Percentiles rank a stretch among this genome's conserved stretches.
Conservation (phyloP, 2,888 invertebrate species). For the Ernsta delagoae region DNA sequence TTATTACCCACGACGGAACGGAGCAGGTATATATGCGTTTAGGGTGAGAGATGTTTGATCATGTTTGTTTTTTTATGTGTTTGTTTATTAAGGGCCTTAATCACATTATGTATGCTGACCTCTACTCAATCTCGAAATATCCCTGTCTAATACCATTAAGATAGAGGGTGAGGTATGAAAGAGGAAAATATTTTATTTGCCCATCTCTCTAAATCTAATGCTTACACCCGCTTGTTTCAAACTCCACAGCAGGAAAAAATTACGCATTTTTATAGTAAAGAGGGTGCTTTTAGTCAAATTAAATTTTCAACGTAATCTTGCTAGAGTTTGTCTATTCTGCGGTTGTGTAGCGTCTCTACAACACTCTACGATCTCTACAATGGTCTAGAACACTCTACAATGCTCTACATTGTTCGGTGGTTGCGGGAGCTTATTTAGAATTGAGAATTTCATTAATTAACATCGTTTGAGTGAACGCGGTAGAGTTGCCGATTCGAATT, state of each 20-base stretch:
- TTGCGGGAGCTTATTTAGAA: conserved; percentile 10
- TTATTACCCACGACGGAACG: too few species aligned
- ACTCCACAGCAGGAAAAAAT: conserved; percentile 23
- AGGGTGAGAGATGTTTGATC: too few species aligned
- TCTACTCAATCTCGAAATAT: neutral
- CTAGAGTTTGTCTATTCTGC: conserved; percentile 26
- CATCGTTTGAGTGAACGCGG: conserved; percentile 10
- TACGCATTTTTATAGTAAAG: conserved; percentile 29
- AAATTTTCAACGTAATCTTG: conserved; percentile 30
- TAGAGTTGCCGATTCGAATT: neutral
- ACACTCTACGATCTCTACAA: conserved; percentile 2
- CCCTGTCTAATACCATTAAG: conserved; percentile 24
- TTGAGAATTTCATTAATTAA: conserved; percentile 24
- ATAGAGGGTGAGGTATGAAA: neutral
- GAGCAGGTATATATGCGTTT: too few species aligned
- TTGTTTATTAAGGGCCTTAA: too few species aligned
- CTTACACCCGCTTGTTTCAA: conserved; percentile 26
- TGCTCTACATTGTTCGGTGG: conserved; percentile 17
- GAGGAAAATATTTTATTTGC: conserved; percentile 13
- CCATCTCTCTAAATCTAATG: conserved; percentile 20
- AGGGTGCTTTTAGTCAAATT: conserved; percentile 33
- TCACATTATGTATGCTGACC: neutral
- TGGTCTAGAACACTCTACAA: neutral
- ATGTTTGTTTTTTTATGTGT: too few species aligned
- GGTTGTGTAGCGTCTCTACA: conserved; percentile 17